Base-by-base conservation (phyloP, 2,113 vertebrate genomes). In the Nesogale talazaci region DNA sequence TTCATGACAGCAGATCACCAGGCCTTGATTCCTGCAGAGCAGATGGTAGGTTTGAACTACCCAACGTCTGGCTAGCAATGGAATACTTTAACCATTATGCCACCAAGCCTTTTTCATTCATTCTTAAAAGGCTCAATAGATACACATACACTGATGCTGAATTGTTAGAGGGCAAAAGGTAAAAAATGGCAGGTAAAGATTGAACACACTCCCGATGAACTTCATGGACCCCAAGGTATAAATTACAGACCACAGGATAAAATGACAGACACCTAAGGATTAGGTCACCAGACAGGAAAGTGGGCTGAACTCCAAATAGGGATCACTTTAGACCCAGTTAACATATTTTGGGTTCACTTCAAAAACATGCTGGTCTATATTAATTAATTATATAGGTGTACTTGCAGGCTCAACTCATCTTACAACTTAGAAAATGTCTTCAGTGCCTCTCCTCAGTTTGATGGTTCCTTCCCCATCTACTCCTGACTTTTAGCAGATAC, bases 211-310 rank as follows among this genome's bases (percentile, higher is more conserved):
- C 23, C 34, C 75, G 46, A 6, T 38, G 59, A 78, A 89, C 77
- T 7, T 46, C 27, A 38, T 65, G 2, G 16, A 7, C 72, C 83
- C 57, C 85, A 7, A 79, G 80, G 23, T 40, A 81, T 84, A 88
- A 94, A 93, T 93, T 93, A 88, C 3, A 85, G 36, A 88, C 29
- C 59, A 84, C 69, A 75, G 61, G 67, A 82, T 91, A 69, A 92
- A 80, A 75, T 88, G 75, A 61, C 61, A 88, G 86, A 57, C 70
- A 52, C 31, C 75, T 77, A 89, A 93, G n/a, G n/a, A 74, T 63
- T 82, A 80, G 76, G 70, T 88, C 93, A 93, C 56, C 34, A 72
- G 65, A 7, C 65, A 56, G 57, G 82, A 75, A 81, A 52, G 81
- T 6, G 10, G 46, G 46, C 23, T 52, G 22, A 76, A 88, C 12